phyloP scores from a whole-genome alignment of 1,140 invertebrate species.

The Luehdorfia chinensis region DNA sequence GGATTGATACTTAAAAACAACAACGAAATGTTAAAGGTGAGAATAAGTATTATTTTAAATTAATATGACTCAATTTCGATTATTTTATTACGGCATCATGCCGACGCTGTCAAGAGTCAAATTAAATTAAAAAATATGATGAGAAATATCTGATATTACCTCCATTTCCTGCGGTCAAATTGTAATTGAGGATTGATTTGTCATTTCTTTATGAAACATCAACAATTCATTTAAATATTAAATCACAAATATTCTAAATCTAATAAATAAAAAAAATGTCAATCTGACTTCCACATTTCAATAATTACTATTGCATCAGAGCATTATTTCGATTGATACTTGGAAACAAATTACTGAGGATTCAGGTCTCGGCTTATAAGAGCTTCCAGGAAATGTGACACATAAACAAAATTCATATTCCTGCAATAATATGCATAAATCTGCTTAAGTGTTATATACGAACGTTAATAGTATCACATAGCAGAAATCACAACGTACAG shows the following conservation, averaged over 20 bases:
- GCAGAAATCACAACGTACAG: slow-evolving; percentile 1
- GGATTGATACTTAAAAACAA: neutral
- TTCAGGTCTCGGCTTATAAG: neutral
- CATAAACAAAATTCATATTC: neutral
- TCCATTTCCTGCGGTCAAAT: too few species aligned
- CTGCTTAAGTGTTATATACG: neutral
- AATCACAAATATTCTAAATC: neutral
- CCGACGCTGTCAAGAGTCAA: too few species aligned
- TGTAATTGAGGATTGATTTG: neutral
- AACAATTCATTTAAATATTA: slow-evolving; percentile 1
- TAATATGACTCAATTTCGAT: too few species aligned
- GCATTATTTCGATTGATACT: neutral
- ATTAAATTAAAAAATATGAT: neutral
- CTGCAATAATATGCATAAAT: neutral
- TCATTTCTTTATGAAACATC: neutral
- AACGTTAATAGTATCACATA: neutral
- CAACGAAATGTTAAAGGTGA: slow-evolving; percentile 6
- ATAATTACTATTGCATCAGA: slow-evolving; percentile 6
- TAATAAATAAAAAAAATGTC: slow-evolving; percentile 10
- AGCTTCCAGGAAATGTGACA: slow-evolving; percentile 12
- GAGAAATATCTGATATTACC: slow-evolving; percentile 4
- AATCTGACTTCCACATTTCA: slow-evolving; percentile 6
- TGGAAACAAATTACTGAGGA: neutral
- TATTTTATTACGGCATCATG: too few species aligned
- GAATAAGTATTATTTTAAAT: too few species aligned